Evolutionary conservation across 2,888 invertebrate species (phyloP).

Genomic region (Anoncus sp.): DNA sequence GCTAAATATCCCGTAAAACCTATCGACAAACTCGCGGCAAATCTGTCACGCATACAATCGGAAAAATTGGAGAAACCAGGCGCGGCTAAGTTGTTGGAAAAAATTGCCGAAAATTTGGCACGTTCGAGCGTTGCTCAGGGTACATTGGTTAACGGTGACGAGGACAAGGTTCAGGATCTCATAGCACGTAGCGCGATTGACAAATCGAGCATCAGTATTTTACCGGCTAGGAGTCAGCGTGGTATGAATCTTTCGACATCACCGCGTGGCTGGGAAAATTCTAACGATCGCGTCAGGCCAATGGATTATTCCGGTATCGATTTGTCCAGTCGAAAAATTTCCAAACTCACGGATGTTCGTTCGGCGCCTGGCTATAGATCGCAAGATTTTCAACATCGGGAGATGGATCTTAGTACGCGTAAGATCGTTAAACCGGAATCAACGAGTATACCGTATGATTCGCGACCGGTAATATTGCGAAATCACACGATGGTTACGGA

Average conservation of each 20-base stretch:
- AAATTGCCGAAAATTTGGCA: slow-evolving; percentile 81
- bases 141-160: slow-evolving; percentile 70
- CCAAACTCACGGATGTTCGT: slow-evolving; percentile 71
- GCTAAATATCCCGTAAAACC: slow-evolving; percentile 78
- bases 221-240: slow-evolving; percentile 70
- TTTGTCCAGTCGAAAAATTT: slow-evolving; percentile 79
- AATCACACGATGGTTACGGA: slow-evolving; percentile 80
- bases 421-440: slow-evolving; percentile 74
- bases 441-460: slow-evolving; percentile 74
- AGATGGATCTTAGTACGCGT: slow-evolving; percentile 81
- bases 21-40: slow-evolving; percentile 80
- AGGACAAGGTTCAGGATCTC: slow-evolving; percentile 71
- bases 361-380: slow-evolving; percentile 62
- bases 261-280: slow-evolving; percentile 76
- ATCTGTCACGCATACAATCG: slow-evolving; percentile 78
- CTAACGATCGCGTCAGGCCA: slow-evolving; percentile 74
- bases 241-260: slow-evolving; percentile 80
- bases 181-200: slow-evolving; percentile 67
- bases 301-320: slow-evolving; percentile 81
- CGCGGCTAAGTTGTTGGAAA: slow-evolving; percentile 77
- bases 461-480: slow-evolving; percentile 77
- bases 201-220: slow-evolving; percentile 48
- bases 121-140: slow-evolving; percentile 73
- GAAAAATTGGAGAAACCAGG: slow-evolving; percentile 74
- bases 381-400: slow-evolving; percentile 79